Evolutionary conservation across 2,113 vertebrate species (phyloP), one percentile per base, ranked within the genome.

Genomic region (Orientallactaga bullata): DNA sequence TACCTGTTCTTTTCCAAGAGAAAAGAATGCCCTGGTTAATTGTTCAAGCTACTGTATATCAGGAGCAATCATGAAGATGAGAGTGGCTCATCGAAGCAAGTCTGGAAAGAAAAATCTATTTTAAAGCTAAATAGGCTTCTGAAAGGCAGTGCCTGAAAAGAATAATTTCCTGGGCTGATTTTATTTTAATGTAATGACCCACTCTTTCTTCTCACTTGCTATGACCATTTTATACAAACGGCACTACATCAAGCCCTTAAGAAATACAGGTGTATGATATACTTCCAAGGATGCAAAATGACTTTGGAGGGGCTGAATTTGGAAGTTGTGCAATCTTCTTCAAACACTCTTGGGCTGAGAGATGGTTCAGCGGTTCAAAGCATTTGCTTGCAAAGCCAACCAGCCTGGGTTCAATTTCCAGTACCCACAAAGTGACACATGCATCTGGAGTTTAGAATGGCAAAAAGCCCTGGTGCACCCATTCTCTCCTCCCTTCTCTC

Each of bases 51-150:
- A 92, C 74, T 91, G 93, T 94, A 96, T 95, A 88, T 96, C 95
- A 94, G 77, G 28, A 78, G 65, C 92, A 91, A 95, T 96, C 94
- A 91, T 32, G 15, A 63, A 91, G 69, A 79, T 74, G 72, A 91
- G 81, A 92, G 78, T 10, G 15, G 68, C 72, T 94, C 91, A 58
- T 95, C 93, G 93, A 85, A 94, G 84, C 84, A 69, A 81, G 80
- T 55, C 91, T 66, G 90, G 65, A 76, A 83, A 94, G 39, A 85
- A 17, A 81, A 80, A 66, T 90, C 94, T 85, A 80, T 93, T 95
- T 88, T 93, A 91, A 85, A 95, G 90, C 92, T 92, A 94, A 97
- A 90, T 77, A 81, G 93, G 85, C 65, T 85, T 94, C 77, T 94
- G 78, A 89, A 97, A 96, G 74, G 87, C 78, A 91, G 91, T 51